These are phyloP conservation scores for Phylloscopus trochilus DNA, from an alignment of 2,113 vertebrate genomes.

Conservation along the genomic window DNA sequence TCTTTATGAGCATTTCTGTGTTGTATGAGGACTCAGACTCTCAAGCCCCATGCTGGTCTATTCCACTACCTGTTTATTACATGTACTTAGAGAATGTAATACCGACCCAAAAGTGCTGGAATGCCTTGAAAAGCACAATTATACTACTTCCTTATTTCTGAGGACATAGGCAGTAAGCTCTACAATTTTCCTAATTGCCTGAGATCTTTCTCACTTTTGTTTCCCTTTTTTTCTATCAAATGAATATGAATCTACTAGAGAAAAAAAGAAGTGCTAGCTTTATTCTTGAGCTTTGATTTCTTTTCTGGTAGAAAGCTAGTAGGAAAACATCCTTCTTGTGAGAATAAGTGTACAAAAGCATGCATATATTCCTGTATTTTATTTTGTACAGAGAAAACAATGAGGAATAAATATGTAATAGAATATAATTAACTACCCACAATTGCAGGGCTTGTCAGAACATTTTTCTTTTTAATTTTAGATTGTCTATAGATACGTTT, in stretches of 20 bases:
- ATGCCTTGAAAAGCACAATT: conserved; percentile 15
- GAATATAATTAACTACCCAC: not conserved
- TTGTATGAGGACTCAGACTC: not conserved
- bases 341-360: not conserved
- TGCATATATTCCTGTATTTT: not conserved
- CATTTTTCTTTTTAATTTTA: not conserved
- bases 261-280: not conserved
- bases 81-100: conserved; percentile 3
- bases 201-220: not conserved
- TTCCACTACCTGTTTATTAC: conserved; percentile 58
- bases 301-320: not conserved
- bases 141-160: not conserved
- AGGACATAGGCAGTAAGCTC: not conserved
- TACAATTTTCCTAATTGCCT: conserved; percentile 26
- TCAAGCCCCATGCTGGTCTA: conserved; percentile 39
- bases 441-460: not conserved
- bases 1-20: conserved; percentile 57
- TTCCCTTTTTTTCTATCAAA: not conserved
- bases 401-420: not conserved
- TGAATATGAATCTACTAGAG: not conserved
- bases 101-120: not conserved
- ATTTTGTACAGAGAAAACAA: not conserved
- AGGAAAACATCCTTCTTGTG: not conserved
- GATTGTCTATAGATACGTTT: not conserved
- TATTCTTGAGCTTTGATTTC: not conserved